A percentile compares a stretch with the other conserved stretches of the same genome.
phyloP scores from a whole-genome alignment of 2,888 invertebrate species.

The Pristionchus arcanus region DNA sequence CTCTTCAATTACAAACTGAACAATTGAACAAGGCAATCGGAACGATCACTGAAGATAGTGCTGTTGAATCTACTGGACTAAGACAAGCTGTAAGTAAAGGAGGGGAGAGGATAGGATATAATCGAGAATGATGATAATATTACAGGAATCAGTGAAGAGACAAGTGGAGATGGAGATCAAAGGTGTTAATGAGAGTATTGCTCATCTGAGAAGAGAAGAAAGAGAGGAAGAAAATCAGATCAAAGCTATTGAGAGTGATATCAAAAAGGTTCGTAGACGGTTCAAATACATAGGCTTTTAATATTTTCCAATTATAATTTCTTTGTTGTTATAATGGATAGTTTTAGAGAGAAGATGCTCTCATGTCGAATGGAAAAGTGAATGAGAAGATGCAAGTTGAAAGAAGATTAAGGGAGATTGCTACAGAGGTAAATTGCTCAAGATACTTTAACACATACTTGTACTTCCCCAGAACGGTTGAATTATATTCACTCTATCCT shows the following conservation, averaged over 20 bases:
- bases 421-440: not conserved
- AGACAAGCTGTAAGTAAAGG: not conserved
- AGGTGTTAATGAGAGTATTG: slow-evolving; percentile 19
- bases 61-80: not conserved
- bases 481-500: too few relatives aligned
- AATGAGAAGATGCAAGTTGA: slow-evolving; percentile 21
- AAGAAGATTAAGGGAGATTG: slow-evolving; percentile 54
- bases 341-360: slow-evolving; percentile 27
- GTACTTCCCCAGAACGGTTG: too few relatives aligned
- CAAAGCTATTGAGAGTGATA: slow-evolving; percentile 2
- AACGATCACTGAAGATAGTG: not conserved
- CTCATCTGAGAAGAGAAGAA: not conserved
- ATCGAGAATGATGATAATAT: not conserved
- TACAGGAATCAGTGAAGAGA: not conserved
- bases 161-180: slow-evolving; percentile 23
- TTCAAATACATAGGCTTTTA: not conserved
- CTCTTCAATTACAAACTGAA: not conserved
- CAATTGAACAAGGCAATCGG: not conserved
- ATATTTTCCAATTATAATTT: not conserved
- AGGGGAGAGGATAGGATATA: not conserved
- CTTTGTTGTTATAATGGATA: not conserved
- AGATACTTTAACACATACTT: too few relatives aligned
- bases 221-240: not conserved
- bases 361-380: slow-evolving; percentile 13
- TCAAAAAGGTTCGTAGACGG: not conserved